Conservation (phyloP, 2,888 invertebrate species). For the Heteromyza rotundicornis region DNA sequence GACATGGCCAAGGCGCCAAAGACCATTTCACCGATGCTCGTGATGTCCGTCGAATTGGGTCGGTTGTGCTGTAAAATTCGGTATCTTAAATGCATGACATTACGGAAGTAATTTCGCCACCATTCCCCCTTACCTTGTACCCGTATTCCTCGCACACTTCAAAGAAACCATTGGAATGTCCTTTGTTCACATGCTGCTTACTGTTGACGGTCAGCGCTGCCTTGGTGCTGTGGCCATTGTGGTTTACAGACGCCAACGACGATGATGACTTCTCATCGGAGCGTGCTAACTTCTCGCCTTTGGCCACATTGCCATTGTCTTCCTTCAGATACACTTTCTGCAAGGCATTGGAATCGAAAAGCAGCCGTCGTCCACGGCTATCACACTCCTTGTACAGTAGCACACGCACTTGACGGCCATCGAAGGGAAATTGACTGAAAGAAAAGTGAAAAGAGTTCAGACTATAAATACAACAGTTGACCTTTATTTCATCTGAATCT, state of each 20-base stretch:
- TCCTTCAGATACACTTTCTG: slow-evolving; percentile 66
- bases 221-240: slow-evolving; percentile 35
- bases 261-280: slow-evolving; percentile 30
- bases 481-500: not conserved
- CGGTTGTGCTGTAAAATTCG: slow-evolving; percentile 67
- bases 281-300: slow-evolving; percentile 26
- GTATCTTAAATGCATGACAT: slow-evolving; percentile 2
- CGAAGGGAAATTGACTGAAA: slow-evolving; percentile 67
- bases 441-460: not conserved
- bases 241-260: slow-evolving; percentile 29
- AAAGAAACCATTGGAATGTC: slow-evolving; percentile 63
- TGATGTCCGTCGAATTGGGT: slow-evolving; percentile 71
- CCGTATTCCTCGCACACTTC: slow-evolving; percentile 71
- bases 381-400: slow-evolving; percentile 87
- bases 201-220: not conserved
- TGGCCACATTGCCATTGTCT: slow-evolving; percentile 31
- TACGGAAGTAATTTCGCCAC: too few relatives aligned
- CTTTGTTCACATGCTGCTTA: slow-evolving; percentile 33
- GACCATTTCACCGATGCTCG: slow-evolving; percentile 86
- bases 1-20: slow-evolving; percentile 92
- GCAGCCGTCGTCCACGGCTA: slow-evolving; percentile 76
- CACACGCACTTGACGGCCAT: slow-evolving; percentile 76
- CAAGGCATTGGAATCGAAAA: slow-evolving; percentile 81
- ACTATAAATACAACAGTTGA: not conserved
- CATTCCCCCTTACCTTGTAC: slow-evolving; percentile 69